Base-by-base conservation (phyloP, 2,797 vertebrate species). In the Pogoniulus pusillus region DNA sequence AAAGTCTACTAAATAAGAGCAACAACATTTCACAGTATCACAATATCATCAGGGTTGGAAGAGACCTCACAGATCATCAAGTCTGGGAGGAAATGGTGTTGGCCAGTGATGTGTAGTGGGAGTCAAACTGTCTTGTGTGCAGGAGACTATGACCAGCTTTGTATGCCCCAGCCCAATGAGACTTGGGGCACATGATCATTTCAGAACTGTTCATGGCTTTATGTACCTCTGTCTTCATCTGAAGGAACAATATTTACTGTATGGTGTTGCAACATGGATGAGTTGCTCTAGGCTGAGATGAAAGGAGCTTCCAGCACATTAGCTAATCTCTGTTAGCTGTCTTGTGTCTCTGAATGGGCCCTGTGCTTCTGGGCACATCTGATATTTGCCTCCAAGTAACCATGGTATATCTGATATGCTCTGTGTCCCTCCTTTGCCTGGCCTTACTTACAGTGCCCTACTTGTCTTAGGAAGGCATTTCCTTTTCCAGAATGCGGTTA, bases 301-400 rank as follows among this genome's bases (percentile, higher is more conserved):
- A 90, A 91, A 49, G 63, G 83, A 53, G 57, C 3, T 84, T 75
- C 47, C 30, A 73, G 77, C 4, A 1, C 4, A 1, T 66, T 34
- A 76, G 35, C 77, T 90, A 8, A 26, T 84, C 49, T 89, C 11
- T 66, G 17, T 63, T 47, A 43, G 35, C 47, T 86, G 77, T 20
- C 53, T 70, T 6, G 2, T 63, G 70, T 72, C 71, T 64, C 73
- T 87, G 49, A 68, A 20, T 2, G 4, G 76, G 57, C 39, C 4
- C 34, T 37, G 30, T 79, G 68, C 81, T 90, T 91, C 58, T 60
- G 73, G 83, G 88, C 84, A 74, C 79, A 88, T 76, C 94, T 93
- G 90, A 87, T 65, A 54, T 69, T 86, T 94, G 83, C 72, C 69
- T 90, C 17, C 1, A 29, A 75, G 80, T 85, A 82, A 69, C 83